phyloP scores from a whole-genome alignment of 2,113 vertebrate species.

The Spizaetus ornatus region DNA sequence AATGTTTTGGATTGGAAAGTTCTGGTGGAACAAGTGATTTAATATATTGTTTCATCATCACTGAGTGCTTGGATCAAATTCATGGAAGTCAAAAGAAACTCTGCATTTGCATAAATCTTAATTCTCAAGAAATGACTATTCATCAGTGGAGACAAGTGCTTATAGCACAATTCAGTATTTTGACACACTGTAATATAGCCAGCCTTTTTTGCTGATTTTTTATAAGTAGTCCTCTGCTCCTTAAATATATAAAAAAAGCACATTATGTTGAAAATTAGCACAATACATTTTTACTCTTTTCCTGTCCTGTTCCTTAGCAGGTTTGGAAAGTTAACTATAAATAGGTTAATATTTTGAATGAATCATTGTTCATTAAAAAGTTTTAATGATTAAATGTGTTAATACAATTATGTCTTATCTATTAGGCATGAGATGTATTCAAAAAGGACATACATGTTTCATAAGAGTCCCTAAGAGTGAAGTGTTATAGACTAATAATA shows the following conservation, averaged over 20 bases:
- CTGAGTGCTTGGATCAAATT: not conserved
- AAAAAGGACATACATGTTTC: not conserved
- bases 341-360: not conserved
- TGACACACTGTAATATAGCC: not conserved
- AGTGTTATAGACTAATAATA: not conserved
- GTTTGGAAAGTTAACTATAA: not conserved
- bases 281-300: not conserved
- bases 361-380: not conserved
- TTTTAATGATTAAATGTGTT: not conserved
- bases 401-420: not conserved
- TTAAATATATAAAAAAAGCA: not conserved
- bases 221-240: not conserved
- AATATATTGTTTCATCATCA: not conserved
- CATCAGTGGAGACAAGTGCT: not conserved
- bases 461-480: not conserved
- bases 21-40: not conserved
- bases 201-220: not conserved
- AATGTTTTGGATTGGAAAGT: not conserved
- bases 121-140: not conserved
- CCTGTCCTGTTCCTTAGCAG: not conserved
- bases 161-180: not conserved
- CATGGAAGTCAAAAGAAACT: not conserved
- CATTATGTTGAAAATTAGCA: not conserved
- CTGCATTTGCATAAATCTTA: not conserved
- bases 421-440: not conserved